These are phyloP conservation scores for Agapornis roseicollis DNA, from an alignment of 2,113 vertebrate species.

Conservation along the genomic window DNA sequence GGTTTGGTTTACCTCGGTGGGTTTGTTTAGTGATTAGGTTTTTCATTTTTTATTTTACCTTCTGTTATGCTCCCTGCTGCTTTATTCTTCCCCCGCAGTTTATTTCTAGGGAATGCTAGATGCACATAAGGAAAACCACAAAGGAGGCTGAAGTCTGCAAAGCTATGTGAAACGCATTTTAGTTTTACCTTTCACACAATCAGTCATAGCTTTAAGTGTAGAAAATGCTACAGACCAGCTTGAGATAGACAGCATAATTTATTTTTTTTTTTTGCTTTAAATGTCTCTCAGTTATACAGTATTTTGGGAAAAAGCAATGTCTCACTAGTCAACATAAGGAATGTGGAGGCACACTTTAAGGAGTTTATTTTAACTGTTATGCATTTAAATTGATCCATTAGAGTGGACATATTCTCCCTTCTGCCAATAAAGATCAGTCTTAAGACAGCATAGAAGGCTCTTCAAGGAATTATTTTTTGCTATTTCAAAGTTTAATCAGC, in stretches of 20 bases:
- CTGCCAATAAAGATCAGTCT: constrained; percentile 50
- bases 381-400: constrained; percentile 81
- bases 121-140: not conserved
- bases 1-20: not conserved
- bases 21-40: accelerated
- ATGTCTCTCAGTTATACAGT: constrained; percentile 11
- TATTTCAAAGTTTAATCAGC: constrained; percentile 7
- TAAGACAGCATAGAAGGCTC: constrained; percentile 16
- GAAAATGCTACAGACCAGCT: not conserved
- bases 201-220: not conserved
- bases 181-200: not conserved
- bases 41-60: not conserved
- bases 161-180: not conserved
- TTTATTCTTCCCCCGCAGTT: not conserved
- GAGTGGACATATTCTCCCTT: constrained; percentile 34
- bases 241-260: not conserved
- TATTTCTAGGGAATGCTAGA: not conserved
- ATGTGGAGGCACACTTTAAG: constrained; percentile 57
- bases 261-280: constrained; percentile 37
- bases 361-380: constrained; percentile 71
- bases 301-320: constrained; percentile 70
- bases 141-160: not conserved
- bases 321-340: constrained; percentile 65
- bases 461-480: constrained; percentile 37
- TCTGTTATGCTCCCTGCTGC: not conserved